phyloP scores from a whole-genome alignment of 2,113 vertebrate genomes.

The Cairina moschata region DNA sequence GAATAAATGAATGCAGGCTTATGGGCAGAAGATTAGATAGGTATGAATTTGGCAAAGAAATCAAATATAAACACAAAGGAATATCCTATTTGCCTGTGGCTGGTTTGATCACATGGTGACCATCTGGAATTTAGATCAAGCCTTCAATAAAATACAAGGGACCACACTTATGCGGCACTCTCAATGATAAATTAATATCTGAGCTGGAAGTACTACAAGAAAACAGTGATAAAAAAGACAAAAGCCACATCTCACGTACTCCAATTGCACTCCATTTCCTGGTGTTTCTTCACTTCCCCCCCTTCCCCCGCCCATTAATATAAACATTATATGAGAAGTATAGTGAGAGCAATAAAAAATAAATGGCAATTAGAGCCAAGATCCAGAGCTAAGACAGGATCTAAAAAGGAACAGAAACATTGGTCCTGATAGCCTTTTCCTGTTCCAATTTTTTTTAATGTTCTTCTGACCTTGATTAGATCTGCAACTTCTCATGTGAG shows the following conservation, averaged over 20 bases:
- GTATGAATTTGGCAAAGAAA: conserved; percentile 51
- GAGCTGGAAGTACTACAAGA: conserved; percentile 50
- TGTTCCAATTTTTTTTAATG: conserved; percentile 73
- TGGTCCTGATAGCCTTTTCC: conserved; percentile 71
- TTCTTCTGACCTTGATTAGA: conserved; percentile 71
- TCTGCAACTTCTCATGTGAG: conserved; percentile 61
- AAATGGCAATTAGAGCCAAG: conserved; percentile 56
- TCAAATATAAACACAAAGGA: conserved; percentile 50
- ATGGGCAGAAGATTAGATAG: conserved; percentile 61
- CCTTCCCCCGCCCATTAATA: conserved; percentile 47
- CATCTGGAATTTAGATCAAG: conserved; percentile 63
- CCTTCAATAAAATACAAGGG: conserved; percentile 29
- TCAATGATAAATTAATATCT: conserved; percentile 64
- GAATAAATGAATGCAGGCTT: conserved; percentile 31
- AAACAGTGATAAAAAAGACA: conserved; percentile 60
- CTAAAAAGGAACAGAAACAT: conserved; percentile 69
- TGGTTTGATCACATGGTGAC: conserved; percentile 43
- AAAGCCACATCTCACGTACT: conserved; percentile 58
- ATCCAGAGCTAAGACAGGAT: conserved; percentile 66
- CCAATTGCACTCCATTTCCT: conserved; percentile 59
- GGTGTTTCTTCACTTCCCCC: conserved; percentile 46
- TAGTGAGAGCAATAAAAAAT: conserved; percentile 67
- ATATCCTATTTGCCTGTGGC: conserved; percentile 66
- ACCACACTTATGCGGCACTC: conserved; percentile 46
- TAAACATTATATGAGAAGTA: conserved; percentile 74